Evolutionary conservation across 2,888 invertebrate genomes (phyloP), one percentile per base, ranked within the genome.

Genomic region (Catocala nupta): DNA sequence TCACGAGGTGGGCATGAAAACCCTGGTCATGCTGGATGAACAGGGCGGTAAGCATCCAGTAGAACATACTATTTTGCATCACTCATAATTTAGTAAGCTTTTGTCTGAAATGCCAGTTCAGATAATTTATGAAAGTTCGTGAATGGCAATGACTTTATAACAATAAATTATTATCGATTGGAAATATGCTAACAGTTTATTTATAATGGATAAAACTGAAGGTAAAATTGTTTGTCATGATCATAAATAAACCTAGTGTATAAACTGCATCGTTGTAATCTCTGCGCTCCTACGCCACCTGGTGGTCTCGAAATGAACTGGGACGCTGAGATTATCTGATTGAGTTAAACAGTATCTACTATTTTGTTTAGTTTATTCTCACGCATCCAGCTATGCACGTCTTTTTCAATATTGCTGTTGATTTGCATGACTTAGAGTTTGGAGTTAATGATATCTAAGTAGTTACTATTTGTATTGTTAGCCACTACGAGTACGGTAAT

Each of bases 11-110:
- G 99, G 99, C 95, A 99, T 99, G 97, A 98, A 98, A 96, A 98
- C 99, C 95, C 97, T 99, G 96, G 99, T 99, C 95, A 99, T 99
- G 97, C 97, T 99, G 97, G 99, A 99, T 96, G 99, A 99, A 96
- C 99, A 99, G 97, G 99, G 99, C 97, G 99, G 99, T 99, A 98
- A 98, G 98, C 96, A 96, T 96, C 95, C 94, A 94, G 92, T 93
- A 94, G 93, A 88, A 91, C 86, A 86, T 86, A 86, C 84, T 92
- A 90, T 86, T 90, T 87, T 92, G 92, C 91, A 92, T 92, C 92
- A 92, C 88, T 88, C 92, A 91, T 89, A 90, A 88, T 86, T 89
- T 93, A 93, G 92, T 89, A 89, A 91, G 93, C 93, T 93, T 93
- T 85, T 89, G 89, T 92, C 89, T 89, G 90, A 92, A 86, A 91